Evolutionary conservation across 1,140 invertebrate genomes (phyloP), one percentile per base, ranked within the genome.

Genomic region (Magallana gigas): DNA sequence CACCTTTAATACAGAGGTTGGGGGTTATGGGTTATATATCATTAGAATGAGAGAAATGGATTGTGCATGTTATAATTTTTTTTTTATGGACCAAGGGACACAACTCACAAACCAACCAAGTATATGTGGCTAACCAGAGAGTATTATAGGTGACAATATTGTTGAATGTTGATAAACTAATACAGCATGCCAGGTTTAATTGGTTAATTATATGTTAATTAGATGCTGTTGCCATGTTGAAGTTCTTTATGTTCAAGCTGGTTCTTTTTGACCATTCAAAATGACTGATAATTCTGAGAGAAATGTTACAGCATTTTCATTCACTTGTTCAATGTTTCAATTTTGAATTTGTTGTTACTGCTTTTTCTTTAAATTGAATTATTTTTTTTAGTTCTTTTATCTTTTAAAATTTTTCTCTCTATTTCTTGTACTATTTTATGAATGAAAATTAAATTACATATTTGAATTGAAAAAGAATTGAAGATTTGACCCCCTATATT

Each of bases 141-240:
- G 8, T 76, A 76, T 12, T 29, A 12, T 76, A 76, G 68, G 68
- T 76, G 68, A 76, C 68, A 36, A 76, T 29, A 23, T 29, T 76
- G 68, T 76, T 76, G 68, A 76, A 76, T 76, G 68, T 76, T 76
- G 36, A 36, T 76, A 12, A 29, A 76, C 68, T 76, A 76, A 76
- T 76, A 76, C 23, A 76, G 68, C 68, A 76, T 76, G 68, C 68
- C 68, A 76, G 68, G 68, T 76, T 76, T 48, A 76, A 76, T 29
- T 29, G 68, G 18, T 23, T 23, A 29, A 29, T 48, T 48, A 48
- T 29, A 11, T 76, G 68, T 29, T 76, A 12, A 29, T 36, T 12
- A 76, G 68, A 29, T 12, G 23, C 18, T 29, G 12, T 29, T 76
- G 23, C 23, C 36, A 29, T 76, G 68, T 76, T 76, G 9, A 11